phyloP scores from a whole-genome alignment of 2,888 invertebrate species.

The Troides aeacus region DNA sequence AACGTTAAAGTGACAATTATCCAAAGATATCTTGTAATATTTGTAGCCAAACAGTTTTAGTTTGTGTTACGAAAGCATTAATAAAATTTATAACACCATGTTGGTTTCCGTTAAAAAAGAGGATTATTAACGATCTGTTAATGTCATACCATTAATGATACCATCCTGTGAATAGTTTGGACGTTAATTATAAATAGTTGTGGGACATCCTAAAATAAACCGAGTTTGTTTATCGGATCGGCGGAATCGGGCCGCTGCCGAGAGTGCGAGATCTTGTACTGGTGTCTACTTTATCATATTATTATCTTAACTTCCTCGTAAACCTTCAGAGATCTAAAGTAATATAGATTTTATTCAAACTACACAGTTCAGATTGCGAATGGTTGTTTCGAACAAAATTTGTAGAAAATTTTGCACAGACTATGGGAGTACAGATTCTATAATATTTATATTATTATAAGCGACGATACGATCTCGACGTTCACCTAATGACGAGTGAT shows the following conservation, averaged over 20 bases:
- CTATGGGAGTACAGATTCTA: neutral
- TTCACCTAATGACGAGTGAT: too few species aligned
- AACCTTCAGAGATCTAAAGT: constrained; percentile 25
- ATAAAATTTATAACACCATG: constrained; percentile 50
- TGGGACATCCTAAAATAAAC: constrained; percentile 66
- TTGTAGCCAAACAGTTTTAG: neutral
- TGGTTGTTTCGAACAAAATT: constrained; percentile 8
- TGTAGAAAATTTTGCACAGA: neutral
- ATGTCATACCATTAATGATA: constrained; percentile 70
- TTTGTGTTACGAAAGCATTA: constrained; percentile 45
- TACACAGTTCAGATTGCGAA: constrained; percentile 15
- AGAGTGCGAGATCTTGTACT: constrained; percentile 28
- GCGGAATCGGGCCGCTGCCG: constrained; percentile 33
- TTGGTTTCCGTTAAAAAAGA: constrained; percentile 54
- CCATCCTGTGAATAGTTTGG: constrained; percentile 61
- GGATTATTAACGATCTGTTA: constrained; percentile 62
- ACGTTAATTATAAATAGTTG: constrained; percentile 58
- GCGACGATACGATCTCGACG: too few species aligned
- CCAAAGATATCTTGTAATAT: neutral
- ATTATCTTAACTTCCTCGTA: constrained; percentile 33
- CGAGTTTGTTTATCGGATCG: constrained; percentile 59
- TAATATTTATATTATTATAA: too few species aligned
- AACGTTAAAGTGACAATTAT: neutral
- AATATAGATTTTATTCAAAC: constrained; percentile 23
- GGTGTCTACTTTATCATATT: constrained; percentile 35